Conservation (phyloP, 2,888 invertebrate genomes). For the Amiota minor region DNA sequence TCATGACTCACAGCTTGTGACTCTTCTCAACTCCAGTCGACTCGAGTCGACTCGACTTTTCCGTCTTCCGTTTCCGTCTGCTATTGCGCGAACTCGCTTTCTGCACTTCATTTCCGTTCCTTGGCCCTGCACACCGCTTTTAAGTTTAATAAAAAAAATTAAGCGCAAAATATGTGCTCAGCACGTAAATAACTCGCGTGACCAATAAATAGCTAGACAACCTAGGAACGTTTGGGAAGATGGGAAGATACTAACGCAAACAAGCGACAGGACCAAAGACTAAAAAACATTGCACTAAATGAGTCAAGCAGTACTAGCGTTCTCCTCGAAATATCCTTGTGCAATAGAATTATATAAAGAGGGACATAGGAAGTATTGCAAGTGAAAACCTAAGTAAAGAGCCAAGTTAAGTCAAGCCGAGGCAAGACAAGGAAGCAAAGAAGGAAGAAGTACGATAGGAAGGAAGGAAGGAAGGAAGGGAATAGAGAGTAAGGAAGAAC, state of each 20-base stretch:
- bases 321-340: no score
- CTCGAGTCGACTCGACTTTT: background rate
- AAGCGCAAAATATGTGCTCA: constrained; percentile 60
- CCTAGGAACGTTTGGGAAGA: no score
- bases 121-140: constrained; percentile 12
- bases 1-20: background rate
- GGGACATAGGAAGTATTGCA: background rate
- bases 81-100: background rate
- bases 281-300: no score
- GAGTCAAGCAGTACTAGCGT: no score
- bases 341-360: no score
- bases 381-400: background rate
- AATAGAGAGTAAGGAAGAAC: constrained; percentile 20
- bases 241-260: no score
- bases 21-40: constrained; percentile 5
- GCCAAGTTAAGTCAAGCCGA: background rate
- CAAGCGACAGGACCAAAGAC: no score
- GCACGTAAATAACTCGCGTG: constrained; percentile 59
- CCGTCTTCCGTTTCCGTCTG: no score
- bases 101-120: background rate
- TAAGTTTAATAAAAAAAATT: constrained; percentile 40
- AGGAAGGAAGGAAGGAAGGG: constrained; percentile 30
- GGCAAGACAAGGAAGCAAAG: constrained; percentile 1
- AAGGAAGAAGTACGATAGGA: constrained; percentile 32
- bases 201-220: background rate